Evolutionary conservation across 2,113 vertebrate species (phyloP).

Genomic region (Marmota monax): DNA sequence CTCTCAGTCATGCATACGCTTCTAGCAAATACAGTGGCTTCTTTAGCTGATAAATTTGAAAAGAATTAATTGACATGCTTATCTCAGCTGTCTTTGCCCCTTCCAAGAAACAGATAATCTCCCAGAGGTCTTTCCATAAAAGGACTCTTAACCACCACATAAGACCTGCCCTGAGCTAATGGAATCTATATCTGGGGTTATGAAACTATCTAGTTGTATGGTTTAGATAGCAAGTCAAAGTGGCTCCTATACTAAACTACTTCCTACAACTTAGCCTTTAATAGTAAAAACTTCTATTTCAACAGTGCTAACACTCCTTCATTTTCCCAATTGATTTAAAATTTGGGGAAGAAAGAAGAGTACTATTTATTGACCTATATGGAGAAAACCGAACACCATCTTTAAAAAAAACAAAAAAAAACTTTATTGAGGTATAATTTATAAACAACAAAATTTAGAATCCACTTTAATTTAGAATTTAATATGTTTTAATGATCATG

Average conservation of each 20-base stretch:
- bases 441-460: background rate
- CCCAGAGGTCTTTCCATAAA: background rate
- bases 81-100: background rate
- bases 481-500: background rate
- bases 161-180: background rate
- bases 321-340: conserved; percentile 4
- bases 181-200: background rate
- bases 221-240: background rate
- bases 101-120: background rate
- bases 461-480: conserved; percentile 10
- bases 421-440: background rate
- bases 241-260: background rate
- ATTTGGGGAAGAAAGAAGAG: background rate
- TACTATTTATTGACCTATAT: background rate
- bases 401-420: background rate
- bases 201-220: background rate
- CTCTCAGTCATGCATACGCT: background rate
- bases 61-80: background rate
- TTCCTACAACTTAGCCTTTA: background rate
- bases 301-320: background rate
- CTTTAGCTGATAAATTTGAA: background rate
- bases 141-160: background rate
- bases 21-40: background rate
- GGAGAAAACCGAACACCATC: background rate
- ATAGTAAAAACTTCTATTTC: background rate